Conservation (phyloP, 2,113 vertebrate species). For the Beaufortia kweichowensis region DNA sequence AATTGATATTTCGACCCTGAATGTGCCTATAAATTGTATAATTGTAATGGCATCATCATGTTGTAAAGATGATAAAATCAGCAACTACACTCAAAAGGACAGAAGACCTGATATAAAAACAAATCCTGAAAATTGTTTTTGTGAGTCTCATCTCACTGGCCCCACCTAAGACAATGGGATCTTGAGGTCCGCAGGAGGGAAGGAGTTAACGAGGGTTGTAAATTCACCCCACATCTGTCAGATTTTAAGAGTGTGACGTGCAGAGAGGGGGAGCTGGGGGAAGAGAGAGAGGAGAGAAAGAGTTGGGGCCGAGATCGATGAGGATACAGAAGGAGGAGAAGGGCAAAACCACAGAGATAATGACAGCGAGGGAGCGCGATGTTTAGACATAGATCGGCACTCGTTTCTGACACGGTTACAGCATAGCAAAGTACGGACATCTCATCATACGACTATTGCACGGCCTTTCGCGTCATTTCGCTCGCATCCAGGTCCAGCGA, state of each 20-base stretch:
- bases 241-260: slow-evolving; percentile 82
- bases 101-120: too few relatives aligned
- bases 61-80: too few relatives aligned
- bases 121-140: background rate
- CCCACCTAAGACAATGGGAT: slow-evolving; percentile 31
- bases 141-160: background rate
- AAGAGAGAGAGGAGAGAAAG: slow-evolving; percentile 67
- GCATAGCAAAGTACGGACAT: slow-evolving; percentile 40
- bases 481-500: slow-evolving; percentile 36
- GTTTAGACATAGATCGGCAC: slow-evolving; percentile 61
- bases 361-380: slow-evolving; percentile 74
- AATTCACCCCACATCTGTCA: slow-evolving; percentile 84
- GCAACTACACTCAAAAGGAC: too few relatives aligned
- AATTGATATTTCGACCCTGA: too few relatives aligned
- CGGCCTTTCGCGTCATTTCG: slow-evolving; percentile 8
- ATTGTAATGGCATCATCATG: too few relatives aligned
- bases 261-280: slow-evolving; percentile 61
- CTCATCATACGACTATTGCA: background rate
- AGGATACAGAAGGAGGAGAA: slow-evolving; percentile 74
- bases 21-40: background rate
- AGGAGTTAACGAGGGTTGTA: slow-evolving; percentile 82
- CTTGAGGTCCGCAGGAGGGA: slow-evolving; percentile 60
- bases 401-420: slow-evolving; percentile 33
- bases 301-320: slow-evolving; percentile 79
- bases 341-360: slow-evolving; percentile 77